Evolutionary conservation across 2,797 vertebrate genomes (phyloP), one percentile per base, ranked within the genome.

Genomic region (Staurois parvus): DNA sequence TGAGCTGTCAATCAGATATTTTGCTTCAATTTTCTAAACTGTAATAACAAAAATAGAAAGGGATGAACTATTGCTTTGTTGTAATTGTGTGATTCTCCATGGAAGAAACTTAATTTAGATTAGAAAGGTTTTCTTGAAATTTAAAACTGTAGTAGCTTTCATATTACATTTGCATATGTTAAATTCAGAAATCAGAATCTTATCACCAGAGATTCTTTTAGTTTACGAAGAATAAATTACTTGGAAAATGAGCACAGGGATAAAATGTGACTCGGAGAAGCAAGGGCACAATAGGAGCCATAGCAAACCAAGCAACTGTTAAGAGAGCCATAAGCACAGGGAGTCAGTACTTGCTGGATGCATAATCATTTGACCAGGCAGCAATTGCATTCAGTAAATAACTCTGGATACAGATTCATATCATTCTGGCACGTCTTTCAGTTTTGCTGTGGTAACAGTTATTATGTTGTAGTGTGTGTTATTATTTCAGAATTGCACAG

Each of bases 341-440:
- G 45, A 48, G 45, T 48, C 45, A 19, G 15, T 19, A 48, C 45
- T 48, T 48, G 45, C 45, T 48, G 45, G 45, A 48, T 48, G 45
- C 45, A 48, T 48, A 48, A 48, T 48, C 45, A 48, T 48, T 48
- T 48, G 13, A 48, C 45, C 45, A 48, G 45, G 45, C 45, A 48
- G 45, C 45, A 48, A 17, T 48, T 0, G 15, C 45, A 48, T 48
- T 17, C 13, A 48, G 45, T 48, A 48, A 48, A 48, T 48, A 48
- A 48, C 45, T 48, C 10, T 42, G 40, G 15, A 15, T 48, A 48
- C 45, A 48, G 45, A 48, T 48, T 12, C 45, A 15, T 48, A 48
- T 48, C 45, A 13, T 48, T 48, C 40, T 48, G 15, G 45, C 45
- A 48, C 13, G 45, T 48, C 45, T 48, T 90, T 82, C 91, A 92